These are phyloP conservation scores for Wiebesia pumilae DNA, from an alignment of 1,140 invertebrate species.

Conservation along the genomic window DNA sequence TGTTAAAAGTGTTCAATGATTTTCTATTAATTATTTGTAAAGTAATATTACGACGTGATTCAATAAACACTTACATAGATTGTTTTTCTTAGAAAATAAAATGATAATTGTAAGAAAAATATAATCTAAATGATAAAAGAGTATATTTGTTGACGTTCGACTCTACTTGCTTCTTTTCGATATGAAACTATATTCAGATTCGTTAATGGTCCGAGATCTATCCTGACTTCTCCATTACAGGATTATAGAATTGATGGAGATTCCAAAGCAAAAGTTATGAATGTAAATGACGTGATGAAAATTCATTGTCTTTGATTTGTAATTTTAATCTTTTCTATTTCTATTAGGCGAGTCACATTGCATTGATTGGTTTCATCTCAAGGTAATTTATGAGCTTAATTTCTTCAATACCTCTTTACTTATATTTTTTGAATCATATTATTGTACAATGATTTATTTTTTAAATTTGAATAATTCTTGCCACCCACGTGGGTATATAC, in stretches of 20 bases:
- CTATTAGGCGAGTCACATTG: background rate
- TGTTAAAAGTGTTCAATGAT: too few species aligned
- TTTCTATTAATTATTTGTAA: too few species aligned
- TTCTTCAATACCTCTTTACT: background rate
- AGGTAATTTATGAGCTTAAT: background rate
- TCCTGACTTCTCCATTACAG: conserved; percentile 17
- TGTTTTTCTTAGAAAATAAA: too few species aligned
- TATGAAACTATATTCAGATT: conserved; percentile 19
- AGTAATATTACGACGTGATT: too few species aligned
- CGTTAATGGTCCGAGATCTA: conserved; percentile 16
- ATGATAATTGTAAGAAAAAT: background rate
- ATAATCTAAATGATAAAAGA: background rate
- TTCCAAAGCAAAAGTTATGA: conserved; percentile 26
- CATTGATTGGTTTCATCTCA: background rate
- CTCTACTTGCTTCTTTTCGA: background rate
- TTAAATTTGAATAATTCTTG: background rate
- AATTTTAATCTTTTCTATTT: conserved; percentile 41
- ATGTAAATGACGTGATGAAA: conserved; percentile 27
- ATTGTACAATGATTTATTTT: background rate
- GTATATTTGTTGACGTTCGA: background rate
- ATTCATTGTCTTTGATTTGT: conserved; percentile 28
- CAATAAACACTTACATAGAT: too few species aligned
- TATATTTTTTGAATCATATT: background rate
- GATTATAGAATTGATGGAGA: conserved; percentile 35
- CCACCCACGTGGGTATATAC: too few species aligned